Percentiles rank a stretch among this genome's conserved stretches.
These are phyloP conservation scores for Polymixis lichenea DNA, from an alignment of 2,888 invertebrate genomes.

Conservation along the genomic window DNA sequence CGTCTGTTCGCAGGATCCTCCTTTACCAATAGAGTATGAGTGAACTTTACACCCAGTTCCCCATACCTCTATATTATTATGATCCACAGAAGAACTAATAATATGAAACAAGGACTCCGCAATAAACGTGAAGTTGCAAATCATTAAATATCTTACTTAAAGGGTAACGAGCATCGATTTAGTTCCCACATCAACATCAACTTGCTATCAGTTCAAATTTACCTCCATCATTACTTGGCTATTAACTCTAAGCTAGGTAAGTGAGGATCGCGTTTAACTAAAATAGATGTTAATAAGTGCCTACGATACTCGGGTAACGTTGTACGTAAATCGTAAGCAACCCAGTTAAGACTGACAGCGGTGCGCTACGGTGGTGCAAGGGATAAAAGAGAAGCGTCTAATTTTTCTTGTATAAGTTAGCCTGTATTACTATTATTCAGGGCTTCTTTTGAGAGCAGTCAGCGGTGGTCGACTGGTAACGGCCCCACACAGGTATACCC, in stretches of 20 bases:
- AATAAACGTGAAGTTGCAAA: slow-evolving; percentile 6
- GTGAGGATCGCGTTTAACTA: slow-evolving; percentile 63
- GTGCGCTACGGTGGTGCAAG: slow-evolving; percentile 44
- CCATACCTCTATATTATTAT: too few species aligned
- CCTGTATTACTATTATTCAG: not conserved
- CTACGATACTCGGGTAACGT: slow-evolving; percentile 79
- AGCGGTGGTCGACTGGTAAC: too few species aligned
- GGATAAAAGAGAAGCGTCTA: not conserved
- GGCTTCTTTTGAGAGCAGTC: too few species aligned
- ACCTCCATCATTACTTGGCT: slow-evolving; percentile 53
- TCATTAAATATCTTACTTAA: slow-evolving; percentile 19
- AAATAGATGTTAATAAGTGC: slow-evolving; percentile 73
- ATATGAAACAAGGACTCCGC: not conserved
- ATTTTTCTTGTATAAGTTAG: not conserved
- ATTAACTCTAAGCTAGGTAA: slow-evolving; percentile 60
- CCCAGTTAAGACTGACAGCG: slow-evolving; percentile 82
- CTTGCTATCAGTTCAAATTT: slow-evolving; percentile 42
- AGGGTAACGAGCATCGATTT: slow-evolving; percentile 44
- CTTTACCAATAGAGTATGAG: too few species aligned
- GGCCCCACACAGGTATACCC: too few species aligned
- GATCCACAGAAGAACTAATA: not conserved
- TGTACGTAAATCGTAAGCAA: slow-evolving; percentile 83
- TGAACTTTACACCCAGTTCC: too few species aligned
- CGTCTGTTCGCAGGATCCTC: too few species aligned
- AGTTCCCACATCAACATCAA: slow-evolving; percentile 43